Base-by-base conservation (phyloP, 2,113 vertebrate genomes). In the Podilymbus podiceps region DNA sequence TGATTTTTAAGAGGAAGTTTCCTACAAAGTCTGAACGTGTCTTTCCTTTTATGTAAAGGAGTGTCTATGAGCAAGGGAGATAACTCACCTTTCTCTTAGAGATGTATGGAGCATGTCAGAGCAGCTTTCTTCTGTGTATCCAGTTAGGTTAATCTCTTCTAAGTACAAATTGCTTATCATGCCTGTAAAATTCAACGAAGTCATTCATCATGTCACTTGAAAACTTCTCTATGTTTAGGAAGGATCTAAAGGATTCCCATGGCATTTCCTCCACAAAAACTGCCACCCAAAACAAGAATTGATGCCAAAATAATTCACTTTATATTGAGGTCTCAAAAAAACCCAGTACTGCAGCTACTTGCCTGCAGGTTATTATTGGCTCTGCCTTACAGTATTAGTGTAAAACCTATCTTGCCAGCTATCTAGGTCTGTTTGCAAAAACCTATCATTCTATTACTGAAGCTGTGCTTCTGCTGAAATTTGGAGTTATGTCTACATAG, bases 151-250 rank as follows among this genome's bases (percentile, higher is more conserved):
- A 60, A 91, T 94, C 64, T 95, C 47, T 68, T 93, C 62, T 67
- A 94, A 71, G 40, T 81, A 49, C 31, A 79, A 88, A 79, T 76
- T 88, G 19, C 40, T 73, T 88, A 72, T 53, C 81, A 67, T 76
- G 89, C 10, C 52, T 69, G 21, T 63, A 77, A 90, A 76, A 94
- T 33, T 94, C 56, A 69, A 56, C 33, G n/a, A 69, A 69, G 33
- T 63, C 16, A 91, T 95, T 96, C 86, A 55, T 92, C 83, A 55
- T 63, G 30, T 88, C 76, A 81, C 63, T 85, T 95, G 63, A 82
- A 92, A 93, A 93, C 62, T 78, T 85, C 11, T 80, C 25, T 80
- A 71, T 90, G 27, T 84, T 88, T 85, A 86, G 89, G 47, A 88
- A 88, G 38, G 35, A 64, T 67, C 22, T 93, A 66, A 94, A 95